Evolutionary conservation across 2,797 vertebrate genomes (phyloP).

Genomic region (Thaleichthys pacificus): DNA sequence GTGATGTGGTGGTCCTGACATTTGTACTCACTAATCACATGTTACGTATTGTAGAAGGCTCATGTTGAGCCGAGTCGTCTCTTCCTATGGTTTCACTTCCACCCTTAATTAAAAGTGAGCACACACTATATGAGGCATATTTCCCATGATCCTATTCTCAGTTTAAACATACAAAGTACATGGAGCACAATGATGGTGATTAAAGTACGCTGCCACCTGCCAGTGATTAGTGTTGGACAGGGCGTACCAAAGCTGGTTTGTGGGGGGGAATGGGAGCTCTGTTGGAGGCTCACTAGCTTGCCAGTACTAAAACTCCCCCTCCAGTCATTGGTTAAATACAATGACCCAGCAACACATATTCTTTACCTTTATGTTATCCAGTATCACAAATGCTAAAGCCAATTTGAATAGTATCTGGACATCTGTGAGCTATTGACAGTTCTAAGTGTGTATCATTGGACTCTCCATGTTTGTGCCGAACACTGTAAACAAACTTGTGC

Average conservation of each 20-base stretch:
- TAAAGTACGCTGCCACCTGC: conserved; percentile 25
- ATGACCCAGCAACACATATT: background rate
- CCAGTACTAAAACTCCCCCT: conserved; percentile 2
- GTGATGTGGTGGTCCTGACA: background rate
- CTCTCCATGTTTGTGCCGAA: conserved; percentile 1
- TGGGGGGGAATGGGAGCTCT: background rate
- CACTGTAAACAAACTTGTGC: conserved; percentile 8
- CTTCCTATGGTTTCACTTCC: background rate
- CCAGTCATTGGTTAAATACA: background rate
- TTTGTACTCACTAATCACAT: background rate
- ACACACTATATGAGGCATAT: background rate
- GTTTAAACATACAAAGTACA: background rate
- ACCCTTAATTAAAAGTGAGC: background rate
- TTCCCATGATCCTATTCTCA: no score
- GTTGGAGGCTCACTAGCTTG: conserved; percentile 3
- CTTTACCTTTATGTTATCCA: conserved; percentile 3
- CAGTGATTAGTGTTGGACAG: conserved; percentile 31
- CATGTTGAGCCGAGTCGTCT: background rate
- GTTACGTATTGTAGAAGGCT: background rate
- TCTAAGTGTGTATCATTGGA: conserved; percentile 13
- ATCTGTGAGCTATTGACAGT: conserved; percentile 13
- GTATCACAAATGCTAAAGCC: conserved; percentile 1
- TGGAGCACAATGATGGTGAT: conserved; percentile 3
- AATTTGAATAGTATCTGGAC: background rate
- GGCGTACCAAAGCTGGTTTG: conserved; percentile 15